Percentiles rank a stretch among this genome's conserved stretches.
Conservation (phyloP, 2,888 invertebrate genomes). For the Lydus trimaculatus region DNA sequence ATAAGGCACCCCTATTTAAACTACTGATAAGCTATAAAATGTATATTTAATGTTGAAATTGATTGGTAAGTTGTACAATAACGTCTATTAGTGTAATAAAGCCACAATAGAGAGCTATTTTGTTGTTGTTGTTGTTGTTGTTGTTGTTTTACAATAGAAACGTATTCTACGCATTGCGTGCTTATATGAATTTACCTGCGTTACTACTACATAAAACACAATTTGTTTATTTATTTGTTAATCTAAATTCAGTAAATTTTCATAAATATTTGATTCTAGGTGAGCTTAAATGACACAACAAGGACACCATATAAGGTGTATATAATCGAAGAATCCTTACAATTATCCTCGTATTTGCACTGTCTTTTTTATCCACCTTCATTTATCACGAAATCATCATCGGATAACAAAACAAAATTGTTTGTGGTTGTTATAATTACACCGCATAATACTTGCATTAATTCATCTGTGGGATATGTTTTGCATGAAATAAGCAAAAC, state of each 20-base stretch:
- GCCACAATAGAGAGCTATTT: not conserved
- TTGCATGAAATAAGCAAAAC: conserved; percentile 10
- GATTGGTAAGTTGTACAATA: not conserved
- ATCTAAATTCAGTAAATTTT: not conserved
- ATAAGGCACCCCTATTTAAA: not conserved
- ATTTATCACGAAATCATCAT: too few species aligned
- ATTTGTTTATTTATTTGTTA: not conserved
- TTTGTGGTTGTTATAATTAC: not conserved
- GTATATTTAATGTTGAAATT: not conserved
- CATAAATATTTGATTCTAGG: not conserved
- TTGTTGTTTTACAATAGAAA: not conserved
- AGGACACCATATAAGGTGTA: not conserved
- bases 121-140: not conserved
- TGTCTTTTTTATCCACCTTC: not conserved
- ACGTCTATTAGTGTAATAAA: not conserved
- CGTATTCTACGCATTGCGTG: conserved; percentile 30
- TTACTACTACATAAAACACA: not conserved
- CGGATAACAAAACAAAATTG: not conserved
- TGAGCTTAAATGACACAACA: not conserved
- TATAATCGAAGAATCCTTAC: not conserved
- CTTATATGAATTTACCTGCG: not conserved
- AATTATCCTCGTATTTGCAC: not conserved
- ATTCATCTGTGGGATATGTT: conserved; percentile 8
- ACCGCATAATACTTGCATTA: conserved; percentile 13
- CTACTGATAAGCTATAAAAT: not conserved